Conservation (phyloP, 2,888 invertebrate genomes). For the Periphyllus acericola region DNA sequence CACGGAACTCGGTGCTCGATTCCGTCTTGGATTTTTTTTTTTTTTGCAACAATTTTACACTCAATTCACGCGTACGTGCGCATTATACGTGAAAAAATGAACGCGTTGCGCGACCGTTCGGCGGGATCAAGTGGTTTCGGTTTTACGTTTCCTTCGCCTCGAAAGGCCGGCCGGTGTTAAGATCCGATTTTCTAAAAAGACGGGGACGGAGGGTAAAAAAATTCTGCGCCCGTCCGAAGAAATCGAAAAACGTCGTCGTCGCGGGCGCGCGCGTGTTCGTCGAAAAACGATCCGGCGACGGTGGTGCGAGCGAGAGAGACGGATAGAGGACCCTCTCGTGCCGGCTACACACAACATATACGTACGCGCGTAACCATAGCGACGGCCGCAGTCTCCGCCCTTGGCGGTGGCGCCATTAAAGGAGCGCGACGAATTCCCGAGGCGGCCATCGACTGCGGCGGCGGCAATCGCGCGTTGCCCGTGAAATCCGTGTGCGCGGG, state of each 20-base stretch:
- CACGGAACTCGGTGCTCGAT: too few relatives aligned
- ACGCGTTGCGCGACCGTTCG: too few relatives aligned
- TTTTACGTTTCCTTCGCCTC: too few relatives aligned
- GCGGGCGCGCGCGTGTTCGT: neutral
- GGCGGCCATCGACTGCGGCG: slow-evolving; percentile 38
- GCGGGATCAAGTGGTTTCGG: too few relatives aligned
- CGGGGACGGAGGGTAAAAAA: neutral
- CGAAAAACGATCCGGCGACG: neutral
- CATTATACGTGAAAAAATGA: too few relatives aligned
- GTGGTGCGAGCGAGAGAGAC: neutral
- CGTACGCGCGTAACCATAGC: slow-evolving; percentile 49
- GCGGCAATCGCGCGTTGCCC: slow-evolving; percentile 1
- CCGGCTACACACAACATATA: too few relatives aligned
- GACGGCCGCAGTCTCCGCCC: slow-evolving; percentile 59
- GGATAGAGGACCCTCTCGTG: slow-evolving; percentile 26
- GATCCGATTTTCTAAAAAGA: neutral
- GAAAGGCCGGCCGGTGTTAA: neutral
- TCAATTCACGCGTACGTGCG: too few relatives aligned
- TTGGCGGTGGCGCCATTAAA: slow-evolving; percentile 59
- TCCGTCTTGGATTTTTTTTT: too few relatives aligned
- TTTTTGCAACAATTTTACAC: neutral
- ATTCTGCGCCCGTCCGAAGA: neutral
- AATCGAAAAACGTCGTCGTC: neutral
- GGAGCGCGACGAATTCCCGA: slow-evolving; percentile 35
- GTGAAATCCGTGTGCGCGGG: neutral